Evolutionary conservation across 2,888 invertebrate genomes (phyloP).

Genomic region (Rotaria socialis): DNA sequence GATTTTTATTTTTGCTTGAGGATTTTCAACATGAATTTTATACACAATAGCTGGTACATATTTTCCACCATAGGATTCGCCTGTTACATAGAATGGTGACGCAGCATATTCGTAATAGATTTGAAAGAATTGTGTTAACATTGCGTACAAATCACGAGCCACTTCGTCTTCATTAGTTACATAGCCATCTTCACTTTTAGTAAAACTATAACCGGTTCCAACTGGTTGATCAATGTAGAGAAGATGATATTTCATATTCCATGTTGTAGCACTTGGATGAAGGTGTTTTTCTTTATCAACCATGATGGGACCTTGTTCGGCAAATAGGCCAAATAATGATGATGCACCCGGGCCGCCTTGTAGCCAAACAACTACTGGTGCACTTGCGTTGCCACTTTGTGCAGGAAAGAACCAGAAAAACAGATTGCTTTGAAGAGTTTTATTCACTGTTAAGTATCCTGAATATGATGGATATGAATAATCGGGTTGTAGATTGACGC

Average conservation of each 20-base stretch:
- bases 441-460: conserved; percentile 78
- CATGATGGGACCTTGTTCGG: conserved; percentile 75
- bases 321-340: conserved; percentile 60
- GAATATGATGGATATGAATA: conserved; percentile 61
- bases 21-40: conserved; percentile 51
- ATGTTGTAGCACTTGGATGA: background rate
- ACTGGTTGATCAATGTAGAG: conserved; percentile 24
- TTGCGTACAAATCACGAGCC: background rate
- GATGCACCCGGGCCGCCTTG: conserved; percentile 61
- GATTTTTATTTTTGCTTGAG: conserved; percentile 49
- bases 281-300: conserved; percentile 59
- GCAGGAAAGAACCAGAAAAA: conserved; percentile 90
- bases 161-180: background rate
- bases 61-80: conserved; percentile 65
- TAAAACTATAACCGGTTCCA: conserved; percentile 30
- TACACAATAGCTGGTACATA: conserved; percentile 70
- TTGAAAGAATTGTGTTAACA: conserved; percentile 70
- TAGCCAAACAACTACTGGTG: conserved; percentile 59
- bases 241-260: conserved; percentile 14
- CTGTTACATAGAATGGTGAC: conserved; percentile 78
- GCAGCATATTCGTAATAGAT: conserved; percentile 72
- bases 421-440: conserved; percentile 72
- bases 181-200: background rate
- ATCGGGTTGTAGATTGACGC: background rate
- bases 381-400: conserved; percentile 56